Base-by-base conservation (phyloP, 2,888 invertebrate species). In the Pandemis cinnamomeana region DNA sequence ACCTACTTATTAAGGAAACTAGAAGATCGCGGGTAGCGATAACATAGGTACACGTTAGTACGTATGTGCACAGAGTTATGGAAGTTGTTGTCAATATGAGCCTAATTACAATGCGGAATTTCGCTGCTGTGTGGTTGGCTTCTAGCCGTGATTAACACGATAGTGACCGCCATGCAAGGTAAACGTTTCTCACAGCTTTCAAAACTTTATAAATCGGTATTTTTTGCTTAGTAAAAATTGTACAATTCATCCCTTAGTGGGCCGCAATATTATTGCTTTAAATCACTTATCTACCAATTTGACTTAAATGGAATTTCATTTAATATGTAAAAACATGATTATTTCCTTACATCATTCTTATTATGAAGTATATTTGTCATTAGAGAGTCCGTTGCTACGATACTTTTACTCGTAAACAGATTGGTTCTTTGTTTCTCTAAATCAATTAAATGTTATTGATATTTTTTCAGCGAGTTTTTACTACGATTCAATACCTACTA, bases 351-450 rank as follows among this genome's bases (percentile, higher is more conserved):
- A 48, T 64, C 64, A 36, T 64, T 58, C 58, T 10, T 27, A 27
- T 11, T 15, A 62, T 62, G 48, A 64, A 64, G 11, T 27, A 6
- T 64, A 63, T 53, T 51, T 71, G 11, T 10, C 63, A 36, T 62
- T 46, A 67, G 11, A 60, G 27, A 78, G 81, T 81, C 80, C 84
- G 91, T 91, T 91, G 91, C 91, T 91, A 91, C 78, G 91, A 83
- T 89, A 91, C 90, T 89, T 91, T 89, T 89, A 85, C 84, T 88
- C 86, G 89, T 90, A 90, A 92, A 91, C 91, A 90, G 83, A 68
- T 87, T 85, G 82, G 86, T 89, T 48, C 58, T 58, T 64, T 72
- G 68, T 64, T 36, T 44, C 51, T 72, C 13, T 61, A 61, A 10
- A 44, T 27, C 6, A 36, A 27, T 55, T 36, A 15, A 6, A 36